phyloP scores from a whole-genome alignment of 2,888 invertebrate genomes.

The Lithodes maja region DNA sequence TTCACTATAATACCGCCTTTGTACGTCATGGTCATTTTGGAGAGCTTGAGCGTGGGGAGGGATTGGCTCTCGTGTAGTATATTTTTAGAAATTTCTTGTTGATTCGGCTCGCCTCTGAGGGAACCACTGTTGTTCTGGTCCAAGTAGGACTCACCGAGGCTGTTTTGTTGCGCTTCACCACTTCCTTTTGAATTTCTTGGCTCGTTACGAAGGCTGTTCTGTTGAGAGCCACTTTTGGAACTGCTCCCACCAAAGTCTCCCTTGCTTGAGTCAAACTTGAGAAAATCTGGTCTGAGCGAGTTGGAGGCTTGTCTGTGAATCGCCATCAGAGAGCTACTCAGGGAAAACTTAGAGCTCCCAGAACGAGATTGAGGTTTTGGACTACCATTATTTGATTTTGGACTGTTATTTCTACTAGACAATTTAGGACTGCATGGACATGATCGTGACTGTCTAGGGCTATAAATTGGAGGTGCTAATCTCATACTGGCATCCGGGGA shows the following conservation, averaged over 20 bases:
- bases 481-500: slow-evolving; percentile 44
- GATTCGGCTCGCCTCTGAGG: slow-evolving; percentile 26
- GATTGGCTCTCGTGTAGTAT: slow-evolving; percentile 65
- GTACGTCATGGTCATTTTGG: slow-evolving; percentile 64
- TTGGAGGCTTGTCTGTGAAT: slow-evolving; percentile 69
- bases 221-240: slow-evolving; percentile 62
- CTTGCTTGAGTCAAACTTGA: slow-evolving; percentile 57
- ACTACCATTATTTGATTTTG: slow-evolving; percentile 63
- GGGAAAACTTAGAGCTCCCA: slow-evolving; percentile 64
- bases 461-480: slow-evolving; percentile 43
- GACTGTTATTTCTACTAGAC: slow-evolving; percentile 62
- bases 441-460: slow-evolving; percentile 66
- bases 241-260: slow-evolving; percentile 42
- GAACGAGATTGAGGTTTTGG: slow-evolving; percentile 63
- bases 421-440: slow-evolving; percentile 69
- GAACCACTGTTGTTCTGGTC: slow-evolving; percentile 32
- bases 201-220: slow-evolving; percentile 64
- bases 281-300: slow-evolving; percentile 62
- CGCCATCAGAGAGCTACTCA: slow-evolving; percentile 68
- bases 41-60: slow-evolving; percentile 64
- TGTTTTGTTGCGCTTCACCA: slow-evolving; percentile 39
- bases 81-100: slow-evolving; percentile 28
- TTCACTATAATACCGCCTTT: slow-evolving; percentile 56
- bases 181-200: slow-evolving; percentile 33
- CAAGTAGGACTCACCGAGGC: slow-evolving; percentile 39